Evolutionary conservation across 2,888 invertebrate species (phyloP), one percentile per base, ranked within the genome.

Genomic region (Thereva unica): DNA sequence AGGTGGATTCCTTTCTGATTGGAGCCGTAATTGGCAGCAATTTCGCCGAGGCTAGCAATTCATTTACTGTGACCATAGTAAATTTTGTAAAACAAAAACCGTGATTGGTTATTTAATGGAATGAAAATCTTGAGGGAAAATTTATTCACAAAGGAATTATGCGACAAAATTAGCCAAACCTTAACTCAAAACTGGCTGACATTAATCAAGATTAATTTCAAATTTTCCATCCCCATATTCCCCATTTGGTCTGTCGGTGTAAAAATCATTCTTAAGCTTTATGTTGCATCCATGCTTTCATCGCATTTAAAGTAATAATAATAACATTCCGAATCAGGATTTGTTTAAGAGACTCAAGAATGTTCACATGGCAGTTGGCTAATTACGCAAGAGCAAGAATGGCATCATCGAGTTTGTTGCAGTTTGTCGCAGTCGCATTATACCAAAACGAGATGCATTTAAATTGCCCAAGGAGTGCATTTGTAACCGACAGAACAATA

Each of bases 401-500:
- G 61, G 61, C 50, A 50, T 12, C 23, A 41, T 50, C 41, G 61
- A 50, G 61, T 61, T 23, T 49, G 61, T 49, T 61, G 61, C 50
- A 50, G 61, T 61, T 61, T 61, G 61, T 61, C 61, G 61, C 50
- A 41, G 41, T 61, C 50, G 50, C 61, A 61, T 61, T 61, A 61
- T 61, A 61, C 35, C 61, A 61, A 61, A 61, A 61, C 61, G 61
- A 50, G 61, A 40, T 40, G 40, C 40, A 40, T 50, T 61, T 50
- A n/a, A 61, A 61, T 50, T 61, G 61, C 61, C 61, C 50, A 50
- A 61, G 61, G 61, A 61, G 61, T 61, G 61, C 61, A 61, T 61
- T 61, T 35, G 61, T 61, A 61, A 61, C 23, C 38, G 61, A 61
- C 61, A 61, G 61, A 61, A 61, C 61, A 61, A 61, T 61, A 61